Conservation (phyloP, 30 jellyfish, hydroid and myxozoan species). For the Nemopilema nomurai region DNA sequence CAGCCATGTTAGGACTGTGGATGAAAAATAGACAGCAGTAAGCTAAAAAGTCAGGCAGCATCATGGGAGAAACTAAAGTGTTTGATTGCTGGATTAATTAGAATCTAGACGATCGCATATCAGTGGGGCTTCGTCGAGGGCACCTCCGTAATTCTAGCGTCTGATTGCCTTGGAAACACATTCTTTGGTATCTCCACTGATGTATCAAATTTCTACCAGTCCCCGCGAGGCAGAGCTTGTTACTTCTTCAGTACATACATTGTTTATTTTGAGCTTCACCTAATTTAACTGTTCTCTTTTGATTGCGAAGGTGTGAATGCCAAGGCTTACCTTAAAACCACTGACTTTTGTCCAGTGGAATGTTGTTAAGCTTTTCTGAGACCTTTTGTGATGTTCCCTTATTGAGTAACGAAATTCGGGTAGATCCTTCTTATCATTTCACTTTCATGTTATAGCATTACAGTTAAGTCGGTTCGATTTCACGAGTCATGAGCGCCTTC, state of each 20-base stretch:
- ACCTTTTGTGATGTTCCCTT: slow-evolving; percentile 58
- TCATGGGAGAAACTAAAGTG: neutral
- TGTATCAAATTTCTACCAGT: slow-evolving; percentile 60
- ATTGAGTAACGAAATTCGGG: slow-evolving; percentile 64
- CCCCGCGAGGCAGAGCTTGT: slow-evolving; percentile 70
- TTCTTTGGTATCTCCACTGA: slow-evolving; percentile 29
- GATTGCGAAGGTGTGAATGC: slow-evolving; percentile 84
- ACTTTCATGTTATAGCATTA: slow-evolving; percentile 57
- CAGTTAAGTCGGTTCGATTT: slow-evolving; percentile 66
- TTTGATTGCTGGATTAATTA: slow-evolving; percentile 42
- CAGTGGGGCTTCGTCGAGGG: slow-evolving; percentile 26
- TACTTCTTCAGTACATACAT: slow-evolving; percentile 48
- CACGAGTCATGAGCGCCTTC: slow-evolving; percentile 70
- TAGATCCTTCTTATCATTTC: slow-evolving; percentile 37
- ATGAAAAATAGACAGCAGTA: too few species aligned
- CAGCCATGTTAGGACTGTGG: too few species aligned
- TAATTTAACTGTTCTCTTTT: slow-evolving; percentile 69
- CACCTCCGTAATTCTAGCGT: slow-evolving; percentile 50
- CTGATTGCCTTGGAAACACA: slow-evolving; percentile 66
- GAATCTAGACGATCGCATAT: slow-evolving; percentile 44
- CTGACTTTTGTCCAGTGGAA: slow-evolving; percentile 68
- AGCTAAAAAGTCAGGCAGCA: too few species aligned
- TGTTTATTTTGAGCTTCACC: slow-evolving; percentile 70
- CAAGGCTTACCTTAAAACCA: slow-evolving; percentile 74
- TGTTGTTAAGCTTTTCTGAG: slow-evolving; percentile 66